These are phyloP conservation scores for Bombus consobrinus DNA, from an alignment of 1,140 invertebrate species.

Conservation along the genomic window DNA sequence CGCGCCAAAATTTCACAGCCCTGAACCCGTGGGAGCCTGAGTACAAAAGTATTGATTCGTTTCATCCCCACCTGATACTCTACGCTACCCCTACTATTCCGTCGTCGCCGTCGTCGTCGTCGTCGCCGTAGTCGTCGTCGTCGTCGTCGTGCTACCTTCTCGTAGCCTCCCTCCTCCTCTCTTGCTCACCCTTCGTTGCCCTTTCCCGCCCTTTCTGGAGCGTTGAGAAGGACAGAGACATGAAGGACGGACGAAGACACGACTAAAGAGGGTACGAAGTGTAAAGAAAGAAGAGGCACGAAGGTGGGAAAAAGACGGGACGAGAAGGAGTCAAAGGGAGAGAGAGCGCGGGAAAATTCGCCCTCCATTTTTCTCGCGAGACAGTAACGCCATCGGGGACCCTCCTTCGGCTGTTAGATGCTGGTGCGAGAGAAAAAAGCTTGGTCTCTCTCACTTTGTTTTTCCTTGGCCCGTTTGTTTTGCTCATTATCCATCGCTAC, in stretches of 20 bases:
- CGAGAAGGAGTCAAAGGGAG: background rate
- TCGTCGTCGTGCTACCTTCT: conserved; percentile 57
- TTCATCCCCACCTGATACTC: conserved; percentile 45
- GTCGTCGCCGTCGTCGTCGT: conserved; percentile 25
- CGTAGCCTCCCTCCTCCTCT: conserved; percentile 56
- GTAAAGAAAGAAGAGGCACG: background rate
- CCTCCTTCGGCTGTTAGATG: conserved; percentile 24
- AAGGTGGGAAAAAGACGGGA: background rate
- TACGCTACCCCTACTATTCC: conserved; percentile 48
- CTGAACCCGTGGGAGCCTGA: conserved; percentile 67
- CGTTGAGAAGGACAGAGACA: conserved; percentile 26
- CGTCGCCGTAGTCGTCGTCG: conserved; percentile 29
- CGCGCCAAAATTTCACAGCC: conserved; percentile 65
- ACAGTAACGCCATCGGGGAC: conserved; percentile 60
- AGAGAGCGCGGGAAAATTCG: conserved; percentile 68
- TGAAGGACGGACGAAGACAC: background rate
- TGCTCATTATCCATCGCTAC: conserved; percentile 56
- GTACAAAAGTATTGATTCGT: conserved; percentile 74
- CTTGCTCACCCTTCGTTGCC: conserved; percentile 50
- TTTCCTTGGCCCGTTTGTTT: conserved; percentile 57
- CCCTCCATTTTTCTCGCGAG: conserved; percentile 67
- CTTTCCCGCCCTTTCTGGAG: conserved; percentile 65
- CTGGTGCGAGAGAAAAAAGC: conserved; percentile 46
- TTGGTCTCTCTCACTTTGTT: conserved; percentile 47
- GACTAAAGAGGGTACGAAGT: background rate